Percentiles rank a stretch among this genome's conserved stretches.
Evolutionary conservation across 2,888 invertebrate species (phyloP).

Genomic region (Parapristionchus giblindavisi): DNA sequence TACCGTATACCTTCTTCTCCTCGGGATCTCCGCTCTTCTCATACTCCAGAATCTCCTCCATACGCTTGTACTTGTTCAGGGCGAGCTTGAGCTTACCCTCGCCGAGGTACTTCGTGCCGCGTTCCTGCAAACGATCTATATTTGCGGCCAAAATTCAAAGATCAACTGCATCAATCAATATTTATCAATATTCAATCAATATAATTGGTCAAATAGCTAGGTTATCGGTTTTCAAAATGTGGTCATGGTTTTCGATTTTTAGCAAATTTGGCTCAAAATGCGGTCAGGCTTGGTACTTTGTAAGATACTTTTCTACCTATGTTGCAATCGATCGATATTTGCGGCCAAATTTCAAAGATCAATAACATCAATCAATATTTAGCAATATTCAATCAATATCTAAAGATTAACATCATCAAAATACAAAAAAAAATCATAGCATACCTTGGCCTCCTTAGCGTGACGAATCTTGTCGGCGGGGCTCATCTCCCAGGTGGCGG

Average conservation of each 20-base stretch:
- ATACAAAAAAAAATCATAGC: too few relatives aligned
- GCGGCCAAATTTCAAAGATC: too few relatives aligned
- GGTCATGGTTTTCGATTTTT: too few relatives aligned
- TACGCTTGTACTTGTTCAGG: conserved; percentile 85
- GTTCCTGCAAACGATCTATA: conserved; percentile 73
- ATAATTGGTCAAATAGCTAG: too few relatives aligned
- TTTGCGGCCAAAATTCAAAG: too few relatives aligned
- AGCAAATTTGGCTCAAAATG: too few relatives aligned
- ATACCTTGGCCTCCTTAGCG: conserved; percentile 80
- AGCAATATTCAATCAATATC: not conserved
- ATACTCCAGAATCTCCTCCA: conserved; percentile 77
- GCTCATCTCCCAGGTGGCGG: conserved; percentile 85
- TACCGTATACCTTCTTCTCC: conserved; percentile 42
- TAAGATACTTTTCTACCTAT: not conserved
- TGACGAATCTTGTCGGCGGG: conserved; percentile 83
- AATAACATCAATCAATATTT: not conserved
- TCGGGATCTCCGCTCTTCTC: conserved; percentile 58
- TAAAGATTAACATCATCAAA: too few relatives aligned
- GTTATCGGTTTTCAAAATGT: too few relatives aligned
- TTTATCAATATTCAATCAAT: not conserved
- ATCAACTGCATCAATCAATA: not conserved
- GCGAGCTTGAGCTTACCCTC: conserved; percentile 81
- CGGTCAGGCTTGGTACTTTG: too few relatives aligned
- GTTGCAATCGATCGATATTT: not conserved
- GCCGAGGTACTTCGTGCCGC: conserved; percentile 85